Percentiles rank a stretch among this genome's conserved stretches.
Evolutionary conservation across 2,888 invertebrate species (phyloP).

Genomic region (Escarpia spicata): DNA sequence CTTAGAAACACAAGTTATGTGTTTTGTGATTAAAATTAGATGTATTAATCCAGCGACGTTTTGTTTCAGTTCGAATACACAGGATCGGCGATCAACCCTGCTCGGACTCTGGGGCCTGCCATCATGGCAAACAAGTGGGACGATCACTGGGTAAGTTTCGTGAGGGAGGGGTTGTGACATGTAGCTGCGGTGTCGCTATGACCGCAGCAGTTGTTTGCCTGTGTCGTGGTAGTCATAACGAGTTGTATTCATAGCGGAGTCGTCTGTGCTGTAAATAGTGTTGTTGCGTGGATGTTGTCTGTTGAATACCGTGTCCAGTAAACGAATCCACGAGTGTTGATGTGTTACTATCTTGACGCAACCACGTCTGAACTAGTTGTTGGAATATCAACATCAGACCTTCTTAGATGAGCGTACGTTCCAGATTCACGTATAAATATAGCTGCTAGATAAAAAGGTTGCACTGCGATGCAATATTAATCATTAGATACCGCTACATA

Average conservation of each 20-base stretch:
- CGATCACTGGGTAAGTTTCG: background rate
- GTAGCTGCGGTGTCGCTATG: background rate
- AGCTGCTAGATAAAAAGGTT: no score
- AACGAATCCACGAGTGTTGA: no score
- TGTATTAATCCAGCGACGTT: background rate
- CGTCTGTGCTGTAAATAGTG: background rate
- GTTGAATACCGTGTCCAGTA: background rate
- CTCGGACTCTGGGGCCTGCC: background rate
- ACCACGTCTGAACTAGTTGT: no score
- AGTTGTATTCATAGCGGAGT: background rate
- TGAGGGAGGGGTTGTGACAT: no score
- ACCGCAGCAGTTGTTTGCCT: no score
- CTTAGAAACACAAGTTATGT: background rate
- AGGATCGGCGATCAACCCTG: background rate
- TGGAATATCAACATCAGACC: no score
- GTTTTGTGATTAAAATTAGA: background rate
- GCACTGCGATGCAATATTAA: no score
- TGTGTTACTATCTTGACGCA: no score
- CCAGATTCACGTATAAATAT: no score
- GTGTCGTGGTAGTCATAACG: no score
- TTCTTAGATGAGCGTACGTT: no score
- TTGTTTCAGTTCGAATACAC: background rate
- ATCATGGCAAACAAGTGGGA: background rate
- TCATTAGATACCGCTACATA: no score
- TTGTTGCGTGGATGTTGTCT: background rate